Conservation (phyloP, 2,113 vertebrate genomes). For the Myotis lucifugus region DNA sequence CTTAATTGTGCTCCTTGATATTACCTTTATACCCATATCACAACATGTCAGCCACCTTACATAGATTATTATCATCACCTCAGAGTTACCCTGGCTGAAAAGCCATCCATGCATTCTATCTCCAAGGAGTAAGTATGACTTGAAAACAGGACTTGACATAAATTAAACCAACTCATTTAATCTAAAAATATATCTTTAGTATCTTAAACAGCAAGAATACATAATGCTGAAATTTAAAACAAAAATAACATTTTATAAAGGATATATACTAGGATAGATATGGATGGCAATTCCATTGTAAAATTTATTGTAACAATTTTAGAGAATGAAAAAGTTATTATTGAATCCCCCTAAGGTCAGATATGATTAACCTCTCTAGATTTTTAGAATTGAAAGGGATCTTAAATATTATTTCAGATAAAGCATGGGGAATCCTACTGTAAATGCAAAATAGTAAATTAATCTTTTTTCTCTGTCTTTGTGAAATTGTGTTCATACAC, state of each 20-base stretch:
- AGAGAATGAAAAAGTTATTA: not conserved
- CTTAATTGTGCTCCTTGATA: not conserved
- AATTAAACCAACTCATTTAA: not conserved
- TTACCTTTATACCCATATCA: not conserved
- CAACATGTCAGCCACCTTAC: not conserved
- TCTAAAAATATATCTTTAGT: not conserved
- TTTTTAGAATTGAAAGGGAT: not conserved
- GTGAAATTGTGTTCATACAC: not conserved
- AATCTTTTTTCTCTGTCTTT: not conserved
- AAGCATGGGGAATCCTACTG: not conserved
- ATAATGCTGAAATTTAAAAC: not conserved
- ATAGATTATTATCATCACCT: not conserved
- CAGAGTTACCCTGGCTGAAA: not conserved
- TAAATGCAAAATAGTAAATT: not conserved
- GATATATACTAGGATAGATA: not conserved
- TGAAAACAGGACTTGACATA: constrained; percentile 32
- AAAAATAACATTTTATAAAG: not conserved
- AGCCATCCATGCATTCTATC: not conserved
- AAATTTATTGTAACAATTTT: not conserved
- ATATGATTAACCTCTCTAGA: not conserved
- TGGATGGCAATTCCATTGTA: not conserved
- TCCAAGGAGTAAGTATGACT: not conserved
- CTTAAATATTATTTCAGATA: not conserved
- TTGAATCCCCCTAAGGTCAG: not conserved
- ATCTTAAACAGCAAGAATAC: not conserved